Evolutionary conservation across 1,140 invertebrate species (phyloP), one percentile per base, ranked within the genome.

Genomic region (Hylyphantes graminicola): DNA sequence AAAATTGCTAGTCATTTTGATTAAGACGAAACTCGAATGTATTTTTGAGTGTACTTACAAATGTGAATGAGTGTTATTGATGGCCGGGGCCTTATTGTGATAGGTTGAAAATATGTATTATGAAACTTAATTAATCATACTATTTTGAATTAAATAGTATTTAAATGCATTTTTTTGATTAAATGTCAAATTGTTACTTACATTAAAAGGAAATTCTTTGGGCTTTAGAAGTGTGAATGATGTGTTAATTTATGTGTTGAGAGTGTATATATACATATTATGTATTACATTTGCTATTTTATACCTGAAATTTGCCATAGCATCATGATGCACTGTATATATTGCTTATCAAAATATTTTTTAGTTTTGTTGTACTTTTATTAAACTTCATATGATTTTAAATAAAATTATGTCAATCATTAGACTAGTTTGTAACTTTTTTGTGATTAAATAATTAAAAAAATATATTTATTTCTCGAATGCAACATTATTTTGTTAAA

Each of bases 251-350:
- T 68, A 50, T 68, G 7, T 68, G 13, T 53, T 13, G 48, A 70
- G 51, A 11, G 10, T 72, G 15, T n/a, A 15, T 6, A n/a, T 12
- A 15, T n/a, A 21, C 54, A 57, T 73, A 13, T 21, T 6, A 57
- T 21, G 21, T 10, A 57, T 55, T 21, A 35, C 72, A 57, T 57
- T 74, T 12, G 48, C 19, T 74, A 13, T 74, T 74, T 74, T 51
- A 17, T 19, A 57, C 7, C n/a, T 74, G 17, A 11, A 59, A 13
- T 74, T 74, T 17, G 72, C 72, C 72, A 74, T 74, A 59, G 72
- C 54, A 59, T 57, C 21, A 35, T 57, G 54, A 59, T 74, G 72
- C 72, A 74, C 54, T 74, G 72, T 74, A 74, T 59, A 74, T 74
- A 57, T 57, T 57, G 54, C 17, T 59, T 74, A 74, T 74, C 35